Percentiles rank a stretch among this genome's conserved stretches.
These are phyloP conservation scores for Dione vanillae DNA, from an alignment of 2,888 invertebrate genomes.

Conservation along the genomic window DNA sequence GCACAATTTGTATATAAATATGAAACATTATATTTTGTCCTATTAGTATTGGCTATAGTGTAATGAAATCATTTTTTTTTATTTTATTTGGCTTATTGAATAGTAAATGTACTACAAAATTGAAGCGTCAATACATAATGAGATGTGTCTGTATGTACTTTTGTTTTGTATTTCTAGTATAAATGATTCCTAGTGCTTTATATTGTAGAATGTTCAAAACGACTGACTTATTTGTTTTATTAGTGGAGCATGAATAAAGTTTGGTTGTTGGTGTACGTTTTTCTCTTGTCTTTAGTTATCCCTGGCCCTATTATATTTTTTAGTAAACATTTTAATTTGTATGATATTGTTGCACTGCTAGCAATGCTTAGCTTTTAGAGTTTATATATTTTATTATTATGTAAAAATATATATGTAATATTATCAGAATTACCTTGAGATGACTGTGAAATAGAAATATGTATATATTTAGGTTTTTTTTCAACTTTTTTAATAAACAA, in stretches of 20 bases:
- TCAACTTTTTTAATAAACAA: too few relatives aligned
- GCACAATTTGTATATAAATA: not conserved
- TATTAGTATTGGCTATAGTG: not conserved
- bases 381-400: too few relatives aligned
- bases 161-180: constrained; percentile 1
- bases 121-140: not conserved
- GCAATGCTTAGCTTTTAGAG: too few relatives aligned
- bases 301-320: not conserved
- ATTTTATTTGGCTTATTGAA: too few relatives aligned
- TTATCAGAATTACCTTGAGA: too few relatives aligned
- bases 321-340: not conserved
- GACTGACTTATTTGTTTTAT: constrained; percentile 52
- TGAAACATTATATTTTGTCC: not conserved
- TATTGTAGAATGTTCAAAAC: constrained; percentile 11
- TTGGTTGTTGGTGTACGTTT: constrained; percentile 61
- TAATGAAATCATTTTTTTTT: too few relatives aligned
- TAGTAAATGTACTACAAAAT: not conserved
- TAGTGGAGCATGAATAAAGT: constrained; percentile 65
- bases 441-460: too few relatives aligned
- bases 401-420: too few relatives aligned
- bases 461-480: too few relatives aligned
- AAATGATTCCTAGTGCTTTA: constrained; percentile 17
- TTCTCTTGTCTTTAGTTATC: constrained; percentile 27
- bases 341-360: too few relatives aligned
- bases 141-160: constrained; percentile 1